A percentile compares a stretch with the other conserved stretches of the same genome.
Evolutionary conservation across 2,888 invertebrate species (phyloP).

Genomic region (Aethes cnicana): DNA sequence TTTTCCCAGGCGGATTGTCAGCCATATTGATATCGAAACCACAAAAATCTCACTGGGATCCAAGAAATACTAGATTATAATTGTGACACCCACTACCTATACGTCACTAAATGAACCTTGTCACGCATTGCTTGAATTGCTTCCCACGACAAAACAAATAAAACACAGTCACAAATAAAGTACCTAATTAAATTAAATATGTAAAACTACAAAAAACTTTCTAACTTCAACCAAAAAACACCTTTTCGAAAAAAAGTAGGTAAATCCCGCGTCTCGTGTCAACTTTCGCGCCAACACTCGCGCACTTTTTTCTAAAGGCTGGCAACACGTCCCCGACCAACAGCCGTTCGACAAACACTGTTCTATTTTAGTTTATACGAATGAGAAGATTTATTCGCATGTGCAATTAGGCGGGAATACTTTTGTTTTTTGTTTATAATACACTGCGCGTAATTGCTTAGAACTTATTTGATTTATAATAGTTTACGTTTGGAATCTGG

Average conservation of each 20-base stretch:
- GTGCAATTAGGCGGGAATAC: slow-evolving; percentile 48
- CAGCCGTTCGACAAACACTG: slow-evolving; percentile 62
- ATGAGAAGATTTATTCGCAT: slow-evolving; percentile 55
- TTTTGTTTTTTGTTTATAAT: slow-evolving; percentile 45
- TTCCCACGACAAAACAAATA: slow-evolving; percentile 39
- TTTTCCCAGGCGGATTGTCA: slow-evolving; percentile 37
- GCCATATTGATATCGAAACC: slow-evolving; percentile 26
- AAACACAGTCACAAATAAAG: slow-evolving; percentile 35
- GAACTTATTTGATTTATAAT: slow-evolving; percentile 35
- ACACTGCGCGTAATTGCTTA: slow-evolving; percentile 35
- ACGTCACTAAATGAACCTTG: slow-evolving; percentile 48
- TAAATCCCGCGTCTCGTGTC: slow-evolving; percentile 29
- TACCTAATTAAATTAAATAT: too few relatives aligned
- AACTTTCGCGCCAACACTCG: slow-evolving; percentile 51
- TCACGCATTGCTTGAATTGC: slow-evolving; percentile 49
- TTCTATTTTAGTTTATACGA: slow-evolving; percentile 67
- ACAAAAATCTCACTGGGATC: too few relatives aligned
- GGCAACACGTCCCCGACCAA: slow-evolving; percentile 54
- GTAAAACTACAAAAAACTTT: slow-evolving; percentile 28
- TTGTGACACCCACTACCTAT: slow-evolving; percentile 39
- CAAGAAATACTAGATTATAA: slow-evolving; percentile 18
- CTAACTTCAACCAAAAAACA: slow-evolving; percentile 27
- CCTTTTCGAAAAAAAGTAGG: slow-evolving; percentile 32
- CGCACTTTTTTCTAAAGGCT: slow-evolving; percentile 43
- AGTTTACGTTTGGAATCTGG: slow-evolving; percentile 13